phyloP scores from a whole-genome alignment of 2,113 vertebrate genomes.

The Psilopsiagon aurifrons region DNA sequence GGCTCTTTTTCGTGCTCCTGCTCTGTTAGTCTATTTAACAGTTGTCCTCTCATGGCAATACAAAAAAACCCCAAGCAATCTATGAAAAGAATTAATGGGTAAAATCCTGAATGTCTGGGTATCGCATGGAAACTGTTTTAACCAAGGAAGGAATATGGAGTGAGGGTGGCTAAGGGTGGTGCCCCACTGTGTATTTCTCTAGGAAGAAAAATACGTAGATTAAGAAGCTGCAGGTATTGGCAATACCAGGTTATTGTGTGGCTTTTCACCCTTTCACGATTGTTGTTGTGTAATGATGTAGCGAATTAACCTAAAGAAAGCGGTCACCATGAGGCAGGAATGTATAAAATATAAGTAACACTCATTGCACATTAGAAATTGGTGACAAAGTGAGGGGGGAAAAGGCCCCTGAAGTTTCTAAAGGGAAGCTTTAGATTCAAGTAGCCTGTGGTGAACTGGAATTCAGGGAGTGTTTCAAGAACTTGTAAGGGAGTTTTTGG shows the following conservation, averaged over 20 bases:
- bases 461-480: neutral
- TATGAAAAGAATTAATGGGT: neutral
- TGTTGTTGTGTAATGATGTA: neutral
- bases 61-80: neutral
- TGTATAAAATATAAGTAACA: neutral
- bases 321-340: neutral
- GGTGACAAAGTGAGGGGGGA: neutral
- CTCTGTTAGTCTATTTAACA: neutral
- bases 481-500: neutral
- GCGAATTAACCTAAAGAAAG: neutral
- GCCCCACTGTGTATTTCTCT: neutral
- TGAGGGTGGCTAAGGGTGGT: neutral
- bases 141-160: neutral
- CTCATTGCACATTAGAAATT: neutral
- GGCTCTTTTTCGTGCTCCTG: neutral
- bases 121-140: neutral
- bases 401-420: neutral
- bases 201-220: neutral
- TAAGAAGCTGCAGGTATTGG: neutral
- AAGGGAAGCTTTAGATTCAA: neutral
- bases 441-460: neutral
- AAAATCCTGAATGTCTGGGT: neutral
- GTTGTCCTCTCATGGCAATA: neutral
- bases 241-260: neutral
- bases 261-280: neutral